A percentile compares a stretch with the other conserved stretches of the same genome.
Evolutionary conservation across 2,888 invertebrate genomes (phyloP).

Genomic region (Leptinotarsa haldemani): DNA sequence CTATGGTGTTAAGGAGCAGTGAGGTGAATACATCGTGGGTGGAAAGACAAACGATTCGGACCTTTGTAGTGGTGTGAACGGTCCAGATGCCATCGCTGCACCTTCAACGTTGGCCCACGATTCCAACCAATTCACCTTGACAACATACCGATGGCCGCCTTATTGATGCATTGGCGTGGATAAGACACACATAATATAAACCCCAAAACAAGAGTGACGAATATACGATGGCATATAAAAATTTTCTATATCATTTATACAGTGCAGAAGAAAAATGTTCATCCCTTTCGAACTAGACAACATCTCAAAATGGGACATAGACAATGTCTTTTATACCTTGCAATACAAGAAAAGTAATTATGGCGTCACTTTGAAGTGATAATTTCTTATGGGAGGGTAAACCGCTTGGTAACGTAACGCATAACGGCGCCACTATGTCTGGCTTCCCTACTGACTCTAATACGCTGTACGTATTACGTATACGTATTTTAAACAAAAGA

Average conservation of each 20-base stretch:
- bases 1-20: neutral
- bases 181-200: neutral
- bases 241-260: neutral
- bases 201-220: neutral
- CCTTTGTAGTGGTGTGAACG: neutral
- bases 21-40: neutral
- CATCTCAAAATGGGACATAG: too few species aligned
- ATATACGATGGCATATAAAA: neutral
- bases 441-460: too few species aligned
- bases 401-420: too few species aligned
- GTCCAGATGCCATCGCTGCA: neutral
- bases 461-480: too few species aligned
- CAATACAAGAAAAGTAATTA: too few species aligned
- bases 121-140: neutral
- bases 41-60: neutral
- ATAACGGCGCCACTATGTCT: too few species aligned
- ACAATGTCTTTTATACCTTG: too few species aligned
- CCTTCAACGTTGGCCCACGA: constrained; percentile 2
- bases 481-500: too few species aligned
- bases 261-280: too few species aligned
- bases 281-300: too few species aligned
- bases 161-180: constrained; percentile 3
- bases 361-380: too few species aligned
- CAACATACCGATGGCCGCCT: neutral
- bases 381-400: too few species aligned